These are phyloP conservation scores for Andrena minutula DNA, from an alignment of 2,888 invertebrate species.

Conservation along the genomic window DNA sequence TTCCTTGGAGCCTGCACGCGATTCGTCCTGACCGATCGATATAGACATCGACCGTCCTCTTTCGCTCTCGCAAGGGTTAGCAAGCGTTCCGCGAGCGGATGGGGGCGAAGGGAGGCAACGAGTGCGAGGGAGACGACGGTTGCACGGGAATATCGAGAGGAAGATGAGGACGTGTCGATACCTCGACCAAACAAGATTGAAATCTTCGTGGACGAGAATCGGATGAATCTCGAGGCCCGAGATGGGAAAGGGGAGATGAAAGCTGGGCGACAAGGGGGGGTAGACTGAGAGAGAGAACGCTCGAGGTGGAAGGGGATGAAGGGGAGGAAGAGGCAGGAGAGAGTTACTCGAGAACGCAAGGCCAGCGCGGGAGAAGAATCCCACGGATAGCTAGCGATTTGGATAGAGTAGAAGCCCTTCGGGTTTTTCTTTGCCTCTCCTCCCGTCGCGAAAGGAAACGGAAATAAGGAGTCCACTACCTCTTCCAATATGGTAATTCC, in stretches of 20 bases:
- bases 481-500: constrained; percentile 81
- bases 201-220: constrained; percentile 78
- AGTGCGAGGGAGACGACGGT: constrained; percentile 23
- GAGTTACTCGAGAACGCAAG: constrained; percentile 30
- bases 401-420: constrained; percentile 55
- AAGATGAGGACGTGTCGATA: constrained; percentile 74
- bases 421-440: constrained; percentile 8
- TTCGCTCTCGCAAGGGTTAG: constrained; percentile 60
- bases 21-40: constrained; percentile 65
- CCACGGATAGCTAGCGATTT: constrained; percentile 42
- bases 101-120: constrained; percentile 18
- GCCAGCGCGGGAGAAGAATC: constrained; percentile 48
- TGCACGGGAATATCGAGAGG: constrained; percentile 66
- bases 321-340: constrained; percentile 33
- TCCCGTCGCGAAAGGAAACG: constrained; percentile 67
- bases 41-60: constrained; percentile 46
- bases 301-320: constrained; percentile 20
- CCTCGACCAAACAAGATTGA: constrained; percentile 79
- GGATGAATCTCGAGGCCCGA: constrained; percentile 72
- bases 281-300: background rate
- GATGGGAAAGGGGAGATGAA: constrained; percentile 76
- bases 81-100: constrained; percentile 51
- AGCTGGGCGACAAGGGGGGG: constrained; percentile 34
- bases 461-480: constrained; percentile 77
- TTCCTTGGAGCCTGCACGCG: constrained; percentile 57